These are phyloP conservation scores for Theropithecus gelada DNA, from an alignment of 2,113 vertebrate genomes.

Conservation along the genomic window DNA sequence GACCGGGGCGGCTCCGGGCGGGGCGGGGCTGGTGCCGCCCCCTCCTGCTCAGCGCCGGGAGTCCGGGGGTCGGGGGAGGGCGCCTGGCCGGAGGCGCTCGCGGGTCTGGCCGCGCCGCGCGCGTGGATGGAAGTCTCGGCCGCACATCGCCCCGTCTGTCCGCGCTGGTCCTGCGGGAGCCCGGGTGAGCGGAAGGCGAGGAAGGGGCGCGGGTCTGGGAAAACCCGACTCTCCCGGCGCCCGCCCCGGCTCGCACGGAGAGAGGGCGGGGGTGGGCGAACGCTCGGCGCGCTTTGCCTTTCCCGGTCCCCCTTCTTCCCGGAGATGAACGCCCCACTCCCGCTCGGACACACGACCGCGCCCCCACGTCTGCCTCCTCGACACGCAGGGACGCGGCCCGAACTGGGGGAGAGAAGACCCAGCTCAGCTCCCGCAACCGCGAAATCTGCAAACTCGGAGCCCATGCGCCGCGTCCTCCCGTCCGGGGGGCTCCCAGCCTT, in stretches of 20 bases:
- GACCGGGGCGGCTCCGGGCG: neutral
- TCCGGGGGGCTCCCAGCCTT: fast-evolving
- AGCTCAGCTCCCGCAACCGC: fast-evolving
- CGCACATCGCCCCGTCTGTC: neutral
- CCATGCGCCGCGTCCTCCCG: fast-evolving
- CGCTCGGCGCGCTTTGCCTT: neutral
- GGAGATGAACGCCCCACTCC: neutral
- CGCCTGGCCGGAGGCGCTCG: neutral
- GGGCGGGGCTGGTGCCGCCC: neutral
- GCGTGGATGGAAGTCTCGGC: neutral
- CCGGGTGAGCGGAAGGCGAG: neutral
- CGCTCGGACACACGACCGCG: neutral
- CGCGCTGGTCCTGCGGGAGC: neutral
- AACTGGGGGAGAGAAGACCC: neutral
- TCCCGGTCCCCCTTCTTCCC: neutral
- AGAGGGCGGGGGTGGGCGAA: neutral
- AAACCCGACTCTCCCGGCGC: neutral
- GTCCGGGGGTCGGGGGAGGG: neutral
- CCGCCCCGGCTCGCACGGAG: neutral
- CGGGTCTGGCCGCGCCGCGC: neutral
- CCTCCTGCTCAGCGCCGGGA: too few relatives aligned
- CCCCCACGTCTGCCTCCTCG: neutral
- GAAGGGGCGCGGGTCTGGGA: neutral
- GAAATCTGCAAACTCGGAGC: neutral
- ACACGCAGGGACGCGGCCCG: neutral